A percentile compares a stretch with the other conserved stretches of the same genome.
Evolutionary conservation across 1,140 invertebrate species (phyloP).

Genomic region (Drosophila sucinea): DNA sequence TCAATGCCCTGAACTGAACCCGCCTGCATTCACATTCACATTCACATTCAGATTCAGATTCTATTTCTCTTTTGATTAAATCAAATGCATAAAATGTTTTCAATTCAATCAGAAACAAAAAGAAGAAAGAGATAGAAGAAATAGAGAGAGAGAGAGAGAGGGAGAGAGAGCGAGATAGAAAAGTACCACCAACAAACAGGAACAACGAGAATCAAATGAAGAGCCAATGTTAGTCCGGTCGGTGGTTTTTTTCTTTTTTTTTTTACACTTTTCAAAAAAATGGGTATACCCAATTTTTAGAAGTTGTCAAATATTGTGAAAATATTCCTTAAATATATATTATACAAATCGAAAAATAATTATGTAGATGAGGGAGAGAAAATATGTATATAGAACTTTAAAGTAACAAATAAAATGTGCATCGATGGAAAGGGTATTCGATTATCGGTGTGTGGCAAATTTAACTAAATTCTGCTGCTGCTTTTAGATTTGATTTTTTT

Average conservation of each 20-base stretch:
- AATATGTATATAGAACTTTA: too few species aligned
- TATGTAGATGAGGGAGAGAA: too few species aligned
- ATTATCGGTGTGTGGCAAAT: not conserved
- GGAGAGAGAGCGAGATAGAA: conserved; percentile 22
- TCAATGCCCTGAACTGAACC: conserved; percentile 44
- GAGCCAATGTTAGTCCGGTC: conserved; percentile 32
- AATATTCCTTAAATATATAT: too few species aligned
- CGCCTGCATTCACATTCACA: conserved; percentile 17
- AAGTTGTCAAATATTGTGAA: too few species aligned
- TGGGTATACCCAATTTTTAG: not conserved
- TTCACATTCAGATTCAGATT: conserved; percentile 57
- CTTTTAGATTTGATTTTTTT: conserved; percentile 23
- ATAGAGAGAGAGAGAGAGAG: not conserved
- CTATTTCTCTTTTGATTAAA: conserved; percentile 79
- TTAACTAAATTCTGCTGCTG: not conserved
- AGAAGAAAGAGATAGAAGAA: conserved; percentile 17
- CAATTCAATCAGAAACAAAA: conserved; percentile 66
- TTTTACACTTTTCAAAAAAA: not conserved
- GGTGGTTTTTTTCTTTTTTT: conserved; percentile 34
- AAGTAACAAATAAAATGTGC: too few species aligned
- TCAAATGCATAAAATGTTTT: conserved; percentile 81
- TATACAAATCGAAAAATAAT: too few species aligned
- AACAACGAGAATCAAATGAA: conserved; percentile 52
- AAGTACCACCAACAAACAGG: conserved; percentile 16
- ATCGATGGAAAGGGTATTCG: not conserved